These are phyloP conservation scores for Odontophorus gujanensis DNA, from an alignment of 2,113 vertebrate species.

Conservation along the genomic window DNA sequence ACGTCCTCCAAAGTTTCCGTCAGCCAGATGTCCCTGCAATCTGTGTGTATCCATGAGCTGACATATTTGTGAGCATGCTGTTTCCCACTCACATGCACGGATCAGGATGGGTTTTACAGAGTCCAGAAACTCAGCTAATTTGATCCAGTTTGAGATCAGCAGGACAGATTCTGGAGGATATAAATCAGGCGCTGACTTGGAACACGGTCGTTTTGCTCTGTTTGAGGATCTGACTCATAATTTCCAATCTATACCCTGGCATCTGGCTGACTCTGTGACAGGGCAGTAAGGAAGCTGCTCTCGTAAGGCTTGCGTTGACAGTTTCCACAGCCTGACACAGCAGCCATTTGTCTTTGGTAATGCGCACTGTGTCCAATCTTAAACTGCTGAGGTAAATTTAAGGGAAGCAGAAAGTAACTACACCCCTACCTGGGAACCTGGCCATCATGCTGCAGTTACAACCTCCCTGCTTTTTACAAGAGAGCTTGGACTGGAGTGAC, in stretches of 20 bases:
- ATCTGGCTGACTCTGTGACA: conserved; percentile 37
- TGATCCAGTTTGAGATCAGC: conserved; percentile 35
- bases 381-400: conserved; percentile 25
- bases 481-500: background rate
- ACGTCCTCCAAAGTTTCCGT: conserved; percentile 24
- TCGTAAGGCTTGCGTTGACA: background rate
- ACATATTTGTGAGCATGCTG: conserved; percentile 25
- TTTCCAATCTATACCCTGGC: conserved; percentile 31
- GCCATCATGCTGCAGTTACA: background rate
- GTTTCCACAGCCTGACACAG: background rate
- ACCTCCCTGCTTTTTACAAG: background rate
- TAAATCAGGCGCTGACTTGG: conserved; percentile 52
- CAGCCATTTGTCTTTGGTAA: background rate
- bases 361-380: background rate
- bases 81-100: conserved; percentile 20
- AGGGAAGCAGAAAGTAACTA: conserved; percentile 30
- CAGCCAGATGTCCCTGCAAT: conserved; percentile 78
- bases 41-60: conserved; percentile 59
- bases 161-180: conserved; percentile 2
- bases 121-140: conserved; percentile 24
- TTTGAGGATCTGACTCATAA: conserved; percentile 35
- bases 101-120: background rate
- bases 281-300: background rate
- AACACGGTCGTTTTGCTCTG: conserved; percentile 20
- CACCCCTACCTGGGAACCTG: background rate